These are phyloP conservation scores for Crax fasciolata DNA, from an alignment of 2,797 vertebrate genomes.

Conservation along the genomic window DNA sequence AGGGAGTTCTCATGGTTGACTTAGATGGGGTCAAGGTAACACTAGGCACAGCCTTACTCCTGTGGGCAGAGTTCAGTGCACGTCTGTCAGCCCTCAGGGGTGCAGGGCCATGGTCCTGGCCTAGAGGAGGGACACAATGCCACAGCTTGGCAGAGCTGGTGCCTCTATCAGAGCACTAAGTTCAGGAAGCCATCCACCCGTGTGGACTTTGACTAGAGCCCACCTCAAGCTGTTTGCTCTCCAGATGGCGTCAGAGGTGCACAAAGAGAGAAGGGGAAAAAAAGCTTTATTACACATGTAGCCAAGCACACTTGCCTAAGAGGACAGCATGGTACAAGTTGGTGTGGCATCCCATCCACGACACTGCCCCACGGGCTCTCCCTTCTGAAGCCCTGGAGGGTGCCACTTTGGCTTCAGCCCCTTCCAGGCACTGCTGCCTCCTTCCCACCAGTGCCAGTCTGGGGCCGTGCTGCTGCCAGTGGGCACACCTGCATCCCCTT, in stretches of 20 bases:
- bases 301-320: not conserved
- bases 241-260: not conserved
- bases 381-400: not conserved
- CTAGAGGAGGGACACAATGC: not conserved
- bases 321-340: not conserved
- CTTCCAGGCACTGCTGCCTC: not conserved
- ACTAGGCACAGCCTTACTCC: not conserved
- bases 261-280: rapidly evolving
- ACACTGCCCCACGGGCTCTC: not conserved
- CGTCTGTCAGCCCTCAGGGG: not conserved
- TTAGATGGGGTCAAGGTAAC: not conserved
- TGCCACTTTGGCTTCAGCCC: not conserved
- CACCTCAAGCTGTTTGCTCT: not conserved
- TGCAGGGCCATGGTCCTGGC: not conserved
- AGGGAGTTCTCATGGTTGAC: not conserved
- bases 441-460: too few species aligned
- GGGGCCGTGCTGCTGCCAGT: too few species aligned
- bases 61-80: not conserved
- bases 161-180: not conserved
- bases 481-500: too few species aligned
- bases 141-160: not conserved
- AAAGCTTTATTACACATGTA: not conserved
- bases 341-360: not conserved
- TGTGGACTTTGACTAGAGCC: not conserved
- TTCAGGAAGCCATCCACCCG: not conserved